Evolutionary conservation across 2,888 invertebrate genomes (phyloP), one percentile per base, ranked within the genome.

Genomic region (Lithosia quadra): DNA sequence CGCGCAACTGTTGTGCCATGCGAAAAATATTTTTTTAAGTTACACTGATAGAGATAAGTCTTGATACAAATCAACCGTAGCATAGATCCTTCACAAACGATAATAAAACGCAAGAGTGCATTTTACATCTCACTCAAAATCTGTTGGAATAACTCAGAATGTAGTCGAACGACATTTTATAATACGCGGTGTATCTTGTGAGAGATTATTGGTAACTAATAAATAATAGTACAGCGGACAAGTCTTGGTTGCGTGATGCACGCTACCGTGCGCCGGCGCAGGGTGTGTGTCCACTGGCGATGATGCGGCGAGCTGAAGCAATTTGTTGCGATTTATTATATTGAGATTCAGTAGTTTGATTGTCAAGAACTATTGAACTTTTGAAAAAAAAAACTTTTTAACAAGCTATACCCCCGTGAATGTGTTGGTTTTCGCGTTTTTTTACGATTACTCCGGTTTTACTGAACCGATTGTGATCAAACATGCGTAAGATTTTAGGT

Each of bases 201-300:
- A 68, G 67, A 77, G 90, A 91, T 92, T 91, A 92, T 91, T 91
- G 91, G 90, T 89, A 88, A 88, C 89, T 88, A 93, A 92, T 94
- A 94, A 93, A 94, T 94, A 94, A 94, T 93, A 94, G 92, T 92
- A 92, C 91, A 92, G 88, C 83, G 81, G 88, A 89, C 90, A 87
- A 83, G 87, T 82, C 77, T 78, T 78, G 86, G 84, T 65, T 57
- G 68, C 68, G 68, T 68, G 68, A 68, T n/a, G 59, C 68, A 68
- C 68, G 68, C 68, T 63, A 68, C 67, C 62, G 67, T 67, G 55
- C 61, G 39, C 55, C 56, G 55, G 67, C 43, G 33, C 43, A 62
- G 22, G n/a, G 56, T 28, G 57, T 65, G 62, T 67, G 67, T 63
- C 43, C 62, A 67, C 57, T n/a, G 67, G 49, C 36, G 36, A 62